A percentile compares a stretch with the other conserved stretches of the same genome.
Evolutionary conservation across 2,888 invertebrate genomes (phyloP).

Genomic region (Hipparchia semele): DNA sequence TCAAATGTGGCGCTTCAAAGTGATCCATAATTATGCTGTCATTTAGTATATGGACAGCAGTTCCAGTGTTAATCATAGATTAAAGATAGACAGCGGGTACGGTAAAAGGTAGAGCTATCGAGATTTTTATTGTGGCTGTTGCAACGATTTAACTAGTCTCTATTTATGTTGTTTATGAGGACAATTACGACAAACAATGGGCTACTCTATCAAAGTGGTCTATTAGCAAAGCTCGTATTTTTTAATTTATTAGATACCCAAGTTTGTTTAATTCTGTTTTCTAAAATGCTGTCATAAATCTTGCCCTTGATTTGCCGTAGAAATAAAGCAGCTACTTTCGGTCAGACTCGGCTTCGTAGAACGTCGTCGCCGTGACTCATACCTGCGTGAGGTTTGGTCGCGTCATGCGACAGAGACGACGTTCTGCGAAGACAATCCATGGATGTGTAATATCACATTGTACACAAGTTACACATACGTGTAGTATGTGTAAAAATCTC

Average conservation of each 20-base stretch:
- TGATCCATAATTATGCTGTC: no score
- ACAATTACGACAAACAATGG: constrained; percentile 11
- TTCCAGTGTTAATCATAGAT: no score
- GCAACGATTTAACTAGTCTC: not conserved
- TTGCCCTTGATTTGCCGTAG: not conserved
- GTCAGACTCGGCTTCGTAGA: not conserved
- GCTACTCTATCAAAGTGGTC: constrained; percentile 3
- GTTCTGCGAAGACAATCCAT: no score
- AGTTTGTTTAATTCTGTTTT: not conserved
- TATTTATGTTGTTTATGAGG: constrained; percentile 12
- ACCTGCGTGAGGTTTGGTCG: no score
- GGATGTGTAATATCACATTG: no score
- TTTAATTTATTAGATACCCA: constrained; percentile 3
- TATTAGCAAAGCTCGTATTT: constrained; percentile 7
- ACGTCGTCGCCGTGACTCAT: no score
- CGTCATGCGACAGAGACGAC: no score
- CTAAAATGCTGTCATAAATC: not conserved
- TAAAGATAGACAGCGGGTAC: not conserved
- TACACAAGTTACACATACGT: no score
- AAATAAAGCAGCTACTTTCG: not conserved
- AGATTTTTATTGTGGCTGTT: not conserved
- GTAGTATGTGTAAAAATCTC: no score
- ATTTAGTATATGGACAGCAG: no score
- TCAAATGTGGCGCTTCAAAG: no score
- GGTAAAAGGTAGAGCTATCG: not conserved